A percentile compares a stretch with the other conserved stretches of the same genome.
These are phyloP conservation scores for Anguilla marmorata DNA, from an alignment of 2,797 vertebrate genomes.

Conservation along the genomic window DNA sequence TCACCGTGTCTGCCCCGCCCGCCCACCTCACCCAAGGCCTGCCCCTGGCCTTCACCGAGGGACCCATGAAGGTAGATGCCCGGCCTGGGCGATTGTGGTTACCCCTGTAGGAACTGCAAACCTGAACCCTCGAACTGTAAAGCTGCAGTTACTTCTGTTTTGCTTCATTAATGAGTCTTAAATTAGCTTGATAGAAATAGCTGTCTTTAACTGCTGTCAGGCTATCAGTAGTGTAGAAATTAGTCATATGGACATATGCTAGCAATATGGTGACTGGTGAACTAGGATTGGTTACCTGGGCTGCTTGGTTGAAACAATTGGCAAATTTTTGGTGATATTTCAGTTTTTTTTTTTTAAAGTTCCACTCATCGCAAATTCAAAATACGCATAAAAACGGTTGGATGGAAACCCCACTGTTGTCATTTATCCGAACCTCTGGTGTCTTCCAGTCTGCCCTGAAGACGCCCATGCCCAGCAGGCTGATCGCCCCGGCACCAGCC, in stretches of 20 bases:
- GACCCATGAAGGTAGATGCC: slow-evolving; percentile 87
- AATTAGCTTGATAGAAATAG: neutral
- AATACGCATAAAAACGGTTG: too few species aligned
- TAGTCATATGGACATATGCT: neutral
- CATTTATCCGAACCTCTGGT: neutral
- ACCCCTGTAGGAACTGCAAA: neutral
- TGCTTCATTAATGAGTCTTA: too few species aligned
- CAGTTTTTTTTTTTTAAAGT: too few species aligned
- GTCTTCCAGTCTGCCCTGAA: slow-evolving; percentile 83
- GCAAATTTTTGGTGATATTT: neutral
- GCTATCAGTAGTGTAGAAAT: neutral
- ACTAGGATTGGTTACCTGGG: neutral
- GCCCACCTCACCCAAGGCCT: slow-evolving; percentile 86
- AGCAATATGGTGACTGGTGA: neutral
- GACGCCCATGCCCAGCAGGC: slow-evolving; percentile 89
- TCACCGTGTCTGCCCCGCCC: slow-evolving; percentile 82
- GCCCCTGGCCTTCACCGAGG: slow-evolving; percentile 84
- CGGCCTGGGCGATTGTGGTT: neutral
- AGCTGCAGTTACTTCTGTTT: neutral
- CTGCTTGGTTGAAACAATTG: neutral
- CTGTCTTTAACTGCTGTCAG: neutral
- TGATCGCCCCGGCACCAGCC: slow-evolving; percentile 95
- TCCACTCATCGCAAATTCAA: neutral
- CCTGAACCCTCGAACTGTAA: neutral
- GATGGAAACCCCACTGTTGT: neutral